phyloP scores from a whole-genome alignment of 1,140 invertebrate species.

The Leptopilina clavipes region DNA sequence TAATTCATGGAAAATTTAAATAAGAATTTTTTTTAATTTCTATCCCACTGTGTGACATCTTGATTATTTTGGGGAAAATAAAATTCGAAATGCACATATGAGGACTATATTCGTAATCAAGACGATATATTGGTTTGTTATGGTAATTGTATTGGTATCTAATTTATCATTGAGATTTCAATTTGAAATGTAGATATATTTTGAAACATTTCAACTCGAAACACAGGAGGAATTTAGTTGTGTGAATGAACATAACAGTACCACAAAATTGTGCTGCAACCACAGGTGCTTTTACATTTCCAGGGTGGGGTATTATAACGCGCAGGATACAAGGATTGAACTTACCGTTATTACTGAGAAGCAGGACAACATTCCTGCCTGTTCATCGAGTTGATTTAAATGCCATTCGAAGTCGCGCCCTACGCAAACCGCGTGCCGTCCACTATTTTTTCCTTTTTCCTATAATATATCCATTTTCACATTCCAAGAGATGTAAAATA shows the following conservation, averaged over 20 bases:
- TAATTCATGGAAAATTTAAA: too few relatives aligned
- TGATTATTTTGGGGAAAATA: too few relatives aligned
- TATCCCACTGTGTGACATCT: too few relatives aligned
- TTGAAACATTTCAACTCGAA: neutral
- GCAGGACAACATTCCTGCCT: slow-evolving; percentile 66
- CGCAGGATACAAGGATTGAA: slow-evolving; percentile 66
- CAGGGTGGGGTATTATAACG: slow-evolving; percentile 35
- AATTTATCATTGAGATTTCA: slow-evolving; percentile 27
- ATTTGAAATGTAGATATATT: neutral
- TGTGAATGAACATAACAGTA: slow-evolving; percentile 25
- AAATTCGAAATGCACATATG: too few relatives aligned
- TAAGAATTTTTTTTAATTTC: too few relatives aligned
- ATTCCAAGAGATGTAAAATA: neutral
- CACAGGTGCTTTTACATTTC: slow-evolving; percentile 44
- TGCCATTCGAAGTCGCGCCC: slow-evolving; percentile 41
- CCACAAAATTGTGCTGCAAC: slow-evolving; percentile 5
- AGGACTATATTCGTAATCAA: too few relatives aligned
- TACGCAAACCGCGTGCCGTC: slow-evolving; percentile 7
- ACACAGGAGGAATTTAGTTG: neutral
- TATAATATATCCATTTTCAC: neutral
- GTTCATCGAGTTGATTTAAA: slow-evolving; percentile 60
- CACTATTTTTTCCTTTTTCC: neutral
- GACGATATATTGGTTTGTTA: neutral
- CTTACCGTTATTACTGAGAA: slow-evolving; percentile 68
- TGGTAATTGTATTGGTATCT: slow-evolving; percentile 8